Evolutionary conservation across 2,113 vertebrate species (phyloP), one percentile per base, ranked within the genome.

Genomic region (Datnioides undecimradiatus): DNA sequence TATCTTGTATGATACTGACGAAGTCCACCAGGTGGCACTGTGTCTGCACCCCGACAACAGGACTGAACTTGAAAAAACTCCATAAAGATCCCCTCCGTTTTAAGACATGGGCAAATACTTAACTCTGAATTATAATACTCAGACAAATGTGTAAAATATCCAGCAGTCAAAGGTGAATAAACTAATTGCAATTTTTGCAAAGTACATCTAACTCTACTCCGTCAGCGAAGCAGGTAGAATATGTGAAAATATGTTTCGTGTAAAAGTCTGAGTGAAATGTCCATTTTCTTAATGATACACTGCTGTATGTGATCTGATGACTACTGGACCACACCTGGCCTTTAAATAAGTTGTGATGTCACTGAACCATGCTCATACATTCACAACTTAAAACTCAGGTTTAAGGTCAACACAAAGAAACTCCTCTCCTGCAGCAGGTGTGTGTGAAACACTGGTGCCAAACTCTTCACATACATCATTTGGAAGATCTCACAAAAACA

Each of bases 21-120:
- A 58, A 62, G 14, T n/a, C 80, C 87, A 80, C 68, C 29, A 86
- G 87, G 65, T 69, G 83, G 87, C 73, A 11, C 68, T 64, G 14
- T 83, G 66, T 40, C 65, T 40, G 48, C 71, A 27, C 1, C 36
- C 13, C 6, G 0, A 38, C 34, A 5, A 14, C 80, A 48, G 36
- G 10, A 16, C 34, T 36, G 31, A 2, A 21, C 25, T 23, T 19
- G 29, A 6, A 9, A 25, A 12, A 12, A 23, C 19, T 51, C 57
- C 25, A 52, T 49, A n/a, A 16, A 36, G n/a, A 27, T 2, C 5
- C 14, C 27, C 3, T 38, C 34, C 11, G 31, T 16, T 38, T 6
- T 25, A 10, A 27, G n/a, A 27, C n/a, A 4, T 23, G n/a, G 4
- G 19, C 3, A 65, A 2, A 23, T 25, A 19, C 21, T 25, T 25